These are phyloP conservation scores for Suillia variegata DNA, from an alignment of 2,888 invertebrate species.

Conservation along the genomic window DNA sequence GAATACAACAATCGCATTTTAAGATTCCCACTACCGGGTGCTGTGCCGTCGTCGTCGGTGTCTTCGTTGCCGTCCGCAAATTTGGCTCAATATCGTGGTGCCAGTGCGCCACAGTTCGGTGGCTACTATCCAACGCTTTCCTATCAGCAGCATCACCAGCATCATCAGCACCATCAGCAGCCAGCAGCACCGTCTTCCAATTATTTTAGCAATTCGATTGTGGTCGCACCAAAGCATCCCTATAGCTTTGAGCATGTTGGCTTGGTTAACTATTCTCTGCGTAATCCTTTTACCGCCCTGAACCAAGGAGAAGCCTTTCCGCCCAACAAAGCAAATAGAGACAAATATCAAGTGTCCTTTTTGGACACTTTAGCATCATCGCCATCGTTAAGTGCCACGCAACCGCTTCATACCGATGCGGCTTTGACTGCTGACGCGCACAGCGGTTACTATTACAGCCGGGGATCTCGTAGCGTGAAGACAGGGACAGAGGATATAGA, in stretches of 20 bases:
- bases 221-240: constrained; percentile 40
- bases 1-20: constrained; percentile 79
- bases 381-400: neutral
- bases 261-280: constrained; percentile 42
- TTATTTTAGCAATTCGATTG: constrained; percentile 45
- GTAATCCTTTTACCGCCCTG: constrained; percentile 57
- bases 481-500: neutral
- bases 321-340: constrained; percentile 37
- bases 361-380: neutral
- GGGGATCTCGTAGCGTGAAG: constrained; percentile 20
- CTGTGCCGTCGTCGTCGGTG: no score
- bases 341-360: neutral
- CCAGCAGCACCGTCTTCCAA: constrained; percentile 15
- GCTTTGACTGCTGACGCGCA: no score
- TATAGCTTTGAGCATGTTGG: constrained; percentile 48
- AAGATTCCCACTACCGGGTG: constrained; percentile 61
- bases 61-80: neutral
- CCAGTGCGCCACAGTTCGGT: constrained; percentile 32
- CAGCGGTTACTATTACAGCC: constrained; percentile 3
- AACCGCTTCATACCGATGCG: no score
- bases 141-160: neutral
- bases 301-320: constrained; percentile 57
- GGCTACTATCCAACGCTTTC: constrained; percentile 15
- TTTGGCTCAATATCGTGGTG: constrained; percentile 21
- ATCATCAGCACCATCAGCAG: neutral